Conservation (phyloP, 2,797 vertebrate genomes). For the Avahi laniger region DNA sequence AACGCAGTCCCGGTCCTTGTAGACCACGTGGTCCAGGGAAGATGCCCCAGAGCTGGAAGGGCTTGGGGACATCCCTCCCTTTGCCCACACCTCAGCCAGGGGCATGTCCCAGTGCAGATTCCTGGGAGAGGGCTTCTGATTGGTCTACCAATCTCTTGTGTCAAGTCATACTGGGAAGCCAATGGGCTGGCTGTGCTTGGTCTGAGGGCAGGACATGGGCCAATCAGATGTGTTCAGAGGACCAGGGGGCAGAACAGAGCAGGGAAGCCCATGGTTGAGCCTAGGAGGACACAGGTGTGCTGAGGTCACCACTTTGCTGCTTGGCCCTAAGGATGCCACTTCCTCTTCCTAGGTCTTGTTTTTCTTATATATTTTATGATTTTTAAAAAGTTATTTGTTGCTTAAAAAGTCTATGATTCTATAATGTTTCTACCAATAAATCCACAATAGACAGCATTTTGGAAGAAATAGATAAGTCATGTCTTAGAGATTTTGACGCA, state of each 20-base stretch:
- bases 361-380: not conserved
- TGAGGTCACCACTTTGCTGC: no score
- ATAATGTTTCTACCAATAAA: not conserved
- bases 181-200: not conserved
- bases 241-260: accelerated
- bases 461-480: not conserved
- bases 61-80: not conserved
- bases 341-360: not conserved
- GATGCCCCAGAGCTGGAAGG: accelerated
- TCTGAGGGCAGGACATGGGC: not conserved
- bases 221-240: not conserved
- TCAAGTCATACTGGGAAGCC: not conserved
- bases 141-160: not conserved
- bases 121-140: not conserved
- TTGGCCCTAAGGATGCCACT: accelerated
- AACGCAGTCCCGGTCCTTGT: accelerated
- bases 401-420: not conserved
- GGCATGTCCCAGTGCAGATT: not conserved
- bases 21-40: not conserved
- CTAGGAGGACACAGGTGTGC: not conserved
- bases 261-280: not conserved
- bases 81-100: not conserved
- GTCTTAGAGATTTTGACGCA: not conserved
- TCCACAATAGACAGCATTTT: not conserved
- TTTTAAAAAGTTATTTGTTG: not conserved